A percentile compares a stretch with the other conserved stretches of the same genome.
Conservation (phyloP, 2,888 invertebrate species). For the Antheraea yamamai region DNA sequence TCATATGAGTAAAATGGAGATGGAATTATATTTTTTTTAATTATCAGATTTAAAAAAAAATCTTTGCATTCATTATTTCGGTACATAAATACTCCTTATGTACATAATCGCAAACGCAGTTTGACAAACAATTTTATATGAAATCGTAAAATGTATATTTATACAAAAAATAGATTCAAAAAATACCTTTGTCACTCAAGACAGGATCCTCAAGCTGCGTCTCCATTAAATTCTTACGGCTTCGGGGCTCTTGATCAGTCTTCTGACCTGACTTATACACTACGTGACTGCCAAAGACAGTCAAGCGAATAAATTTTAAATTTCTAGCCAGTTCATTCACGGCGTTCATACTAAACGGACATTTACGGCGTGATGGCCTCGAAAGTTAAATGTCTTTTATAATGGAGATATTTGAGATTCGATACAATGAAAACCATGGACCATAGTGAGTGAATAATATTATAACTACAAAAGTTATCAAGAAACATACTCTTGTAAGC, state of each 20-base stretch:
- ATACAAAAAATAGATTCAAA: slow-evolving; percentile 78
- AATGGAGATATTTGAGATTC: slow-evolving; percentile 35
- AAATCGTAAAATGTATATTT: slow-evolving; percentile 51
- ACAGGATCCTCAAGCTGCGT: slow-evolving; percentile 75
- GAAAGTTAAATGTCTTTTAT: slow-evolving; percentile 29
- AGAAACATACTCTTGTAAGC: slow-evolving; percentile 73
- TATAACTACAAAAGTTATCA: slow-evolving; percentile 57
- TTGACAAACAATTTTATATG: slow-evolving; percentile 37
- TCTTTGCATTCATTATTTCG: not conserved
- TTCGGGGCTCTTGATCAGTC: slow-evolving; percentile 78
- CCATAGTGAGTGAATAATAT: slow-evolving; percentile 54
- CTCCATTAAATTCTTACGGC: slow-evolving; percentile 78
- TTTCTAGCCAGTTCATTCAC: slow-evolving; percentile 71
- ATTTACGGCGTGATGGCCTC: slow-evolving; percentile 42
- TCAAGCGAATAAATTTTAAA: slow-evolving; percentile 81
- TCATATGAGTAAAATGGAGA: not conserved
- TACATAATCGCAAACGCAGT: slow-evolving; percentile 8
- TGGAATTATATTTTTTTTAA: not conserved
- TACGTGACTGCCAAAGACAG: slow-evolving; percentile 81
- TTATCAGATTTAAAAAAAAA: not conserved
- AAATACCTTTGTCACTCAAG: slow-evolving; percentile 79
- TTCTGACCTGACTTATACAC: slow-evolving; percentile 83
- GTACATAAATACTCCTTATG: not conserved
- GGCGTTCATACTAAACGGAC: slow-evolving; percentile 61
- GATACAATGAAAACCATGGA: slow-evolving; percentile 31